A percentile compares a stretch with the other conserved stretches of the same genome.
phyloP scores from a whole-genome alignment of 2,113 vertebrate species.

The Delphinapterus leucas region DNA sequence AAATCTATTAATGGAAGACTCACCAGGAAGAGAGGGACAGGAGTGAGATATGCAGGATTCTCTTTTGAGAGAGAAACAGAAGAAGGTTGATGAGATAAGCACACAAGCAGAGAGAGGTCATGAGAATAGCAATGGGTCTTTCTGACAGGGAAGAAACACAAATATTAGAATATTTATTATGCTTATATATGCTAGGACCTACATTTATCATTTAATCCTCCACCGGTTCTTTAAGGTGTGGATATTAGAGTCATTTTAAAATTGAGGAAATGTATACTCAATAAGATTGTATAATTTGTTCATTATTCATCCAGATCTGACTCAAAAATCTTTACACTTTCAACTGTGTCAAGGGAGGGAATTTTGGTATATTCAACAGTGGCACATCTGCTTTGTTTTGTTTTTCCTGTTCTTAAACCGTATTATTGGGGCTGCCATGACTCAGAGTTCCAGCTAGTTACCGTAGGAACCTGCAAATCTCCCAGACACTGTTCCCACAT shows the following conservation, averaged over 20 bases:
- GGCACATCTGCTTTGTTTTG: not conserved
- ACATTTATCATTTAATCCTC: not conserved
- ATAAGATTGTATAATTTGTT: not conserved
- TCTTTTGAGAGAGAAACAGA: not conserved
- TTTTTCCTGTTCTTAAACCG: not conserved
- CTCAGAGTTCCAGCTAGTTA: not conserved
- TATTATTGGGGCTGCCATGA: not conserved
- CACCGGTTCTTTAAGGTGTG: not conserved
- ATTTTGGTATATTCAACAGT: not conserved
- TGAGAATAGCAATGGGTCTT: not conserved
- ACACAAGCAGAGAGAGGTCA: not conserved
- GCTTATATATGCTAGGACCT: not conserved
- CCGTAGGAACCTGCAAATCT: not conserved
- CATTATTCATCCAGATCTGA: not conserved
- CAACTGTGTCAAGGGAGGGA: not conserved
- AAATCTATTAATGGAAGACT: not conserved
- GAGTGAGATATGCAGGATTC: not conserved
- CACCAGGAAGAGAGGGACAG: not conserved
- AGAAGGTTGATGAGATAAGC: not conserved
- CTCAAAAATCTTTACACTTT: not conserved
- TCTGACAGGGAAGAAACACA: not conserved
- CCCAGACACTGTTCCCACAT: not conserved
- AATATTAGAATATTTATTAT: not conserved
- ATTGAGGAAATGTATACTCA: not conserved
- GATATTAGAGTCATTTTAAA: not conserved